These are phyloP conservation scores for Lerista edwardsae DNA, from an alignment of 2,797 vertebrate species.

Conservation along the genomic window DNA sequence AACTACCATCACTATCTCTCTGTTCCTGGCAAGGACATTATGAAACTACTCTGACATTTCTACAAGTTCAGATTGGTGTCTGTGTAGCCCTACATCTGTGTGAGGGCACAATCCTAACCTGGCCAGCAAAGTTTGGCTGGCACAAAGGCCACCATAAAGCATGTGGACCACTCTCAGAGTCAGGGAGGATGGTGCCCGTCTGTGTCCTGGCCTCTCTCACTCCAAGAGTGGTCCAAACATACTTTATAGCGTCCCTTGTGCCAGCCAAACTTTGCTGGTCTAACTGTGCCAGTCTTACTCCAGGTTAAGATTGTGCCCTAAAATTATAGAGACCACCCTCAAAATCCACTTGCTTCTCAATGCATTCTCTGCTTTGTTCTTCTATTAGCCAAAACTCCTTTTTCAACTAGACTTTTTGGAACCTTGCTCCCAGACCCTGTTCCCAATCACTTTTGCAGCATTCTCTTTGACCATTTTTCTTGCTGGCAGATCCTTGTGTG, in stretches of 20 bases:
- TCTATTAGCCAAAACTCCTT: neutral
- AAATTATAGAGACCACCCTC: neutral
- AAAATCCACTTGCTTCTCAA: neutral
- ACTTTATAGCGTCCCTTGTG: too few relatives aligned
- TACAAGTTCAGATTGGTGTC: neutral
- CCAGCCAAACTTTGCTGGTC: too few relatives aligned
- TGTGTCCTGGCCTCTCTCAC: too few relatives aligned
- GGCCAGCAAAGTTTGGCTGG: too few relatives aligned
- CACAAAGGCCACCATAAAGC: too few relatives aligned
- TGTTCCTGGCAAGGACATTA: neutral
- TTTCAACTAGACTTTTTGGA: too few relatives aligned
- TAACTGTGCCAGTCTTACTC: too few relatives aligned
- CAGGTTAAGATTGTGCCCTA: too few relatives aligned
- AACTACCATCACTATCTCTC: neutral
- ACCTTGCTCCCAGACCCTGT: neutral
- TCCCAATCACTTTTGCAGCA: neutral
- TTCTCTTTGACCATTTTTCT: neutral
- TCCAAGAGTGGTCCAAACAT: too few relatives aligned
- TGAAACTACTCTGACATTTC: neutral
- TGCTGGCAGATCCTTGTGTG: neutral
- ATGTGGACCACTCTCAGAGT: too few relatives aligned
- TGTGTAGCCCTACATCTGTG: neutral
- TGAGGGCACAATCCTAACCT: too few relatives aligned
- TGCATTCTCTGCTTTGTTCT: neutral
- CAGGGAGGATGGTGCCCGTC: too few relatives aligned